Conservation (phyloP, 1,140 invertebrate species). For the Dendrolimus kikuchii region DNA sequence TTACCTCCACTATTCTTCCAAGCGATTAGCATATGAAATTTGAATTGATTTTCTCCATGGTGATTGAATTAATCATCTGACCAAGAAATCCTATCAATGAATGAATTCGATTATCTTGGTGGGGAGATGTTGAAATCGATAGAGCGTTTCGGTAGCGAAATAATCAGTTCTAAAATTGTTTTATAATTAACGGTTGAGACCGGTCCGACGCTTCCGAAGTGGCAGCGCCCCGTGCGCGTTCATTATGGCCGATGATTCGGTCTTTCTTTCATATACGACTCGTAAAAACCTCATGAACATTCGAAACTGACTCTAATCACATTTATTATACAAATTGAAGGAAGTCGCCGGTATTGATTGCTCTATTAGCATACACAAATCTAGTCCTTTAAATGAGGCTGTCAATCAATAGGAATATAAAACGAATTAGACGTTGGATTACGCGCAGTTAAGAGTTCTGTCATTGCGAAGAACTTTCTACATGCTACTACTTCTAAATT, state of each 20-base stretch:
- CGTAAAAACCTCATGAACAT: slow-evolving; percentile 14
- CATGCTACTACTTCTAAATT: too few relatives aligned
- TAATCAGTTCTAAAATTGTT: slow-evolving; percentile 56
- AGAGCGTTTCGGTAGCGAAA: slow-evolving; percentile 49
- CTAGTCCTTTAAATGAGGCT: slow-evolving; percentile 8
- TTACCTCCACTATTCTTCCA: too few relatives aligned
- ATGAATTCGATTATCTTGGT: slow-evolving; percentile 46
- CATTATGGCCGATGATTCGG: slow-evolving; percentile 66
- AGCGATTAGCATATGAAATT: too few relatives aligned
- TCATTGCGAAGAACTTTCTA: too few relatives aligned
- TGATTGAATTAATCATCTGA: slow-evolving; percentile 43
- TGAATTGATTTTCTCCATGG: slow-evolving; percentile 29
- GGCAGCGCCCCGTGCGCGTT: slow-evolving; percentile 35
- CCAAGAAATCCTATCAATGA: slow-evolving; percentile 34
- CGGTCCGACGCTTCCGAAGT: slow-evolving; percentile 54
- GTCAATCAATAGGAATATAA: slow-evolving; percentile 4
- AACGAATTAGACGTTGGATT: slow-evolving; percentile 9
- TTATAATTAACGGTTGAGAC: slow-evolving; percentile 59
- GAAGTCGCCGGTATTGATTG: slow-evolving; percentile 21
- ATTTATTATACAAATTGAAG: slow-evolving; percentile 31
- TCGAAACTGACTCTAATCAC: slow-evolving; percentile 26
- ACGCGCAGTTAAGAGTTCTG: too few relatives aligned
- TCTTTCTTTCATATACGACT: slow-evolving; percentile 36
- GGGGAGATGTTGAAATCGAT: slow-evolving; percentile 42
- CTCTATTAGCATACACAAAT: slow-evolving; percentile 18